Percentiles rank a stretch among this genome's conserved stretches.
Evolutionary conservation across 1,140 invertebrate species (phyloP).

Genomic region (Leguminivora glycinivorella): DNA sequence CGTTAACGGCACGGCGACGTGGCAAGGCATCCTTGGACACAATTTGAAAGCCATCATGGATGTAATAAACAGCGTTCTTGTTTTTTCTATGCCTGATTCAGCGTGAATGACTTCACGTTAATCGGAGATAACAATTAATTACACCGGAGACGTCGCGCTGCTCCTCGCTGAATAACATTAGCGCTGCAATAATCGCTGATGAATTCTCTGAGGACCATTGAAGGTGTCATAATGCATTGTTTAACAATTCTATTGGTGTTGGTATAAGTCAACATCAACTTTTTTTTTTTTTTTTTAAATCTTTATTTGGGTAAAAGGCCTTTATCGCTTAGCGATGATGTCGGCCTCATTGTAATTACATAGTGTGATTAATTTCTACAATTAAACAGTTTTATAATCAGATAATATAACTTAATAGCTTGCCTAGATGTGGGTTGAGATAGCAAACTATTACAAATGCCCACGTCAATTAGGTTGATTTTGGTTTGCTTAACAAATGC

Average conservation of each 20-base stretch:
- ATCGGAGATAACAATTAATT: slow-evolving; percentile 17
- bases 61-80: slow-evolving; percentile 2
- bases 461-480: too few species aligned
- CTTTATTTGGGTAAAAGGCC: too few species aligned
- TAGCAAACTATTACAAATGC: too few species aligned
- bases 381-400: too few species aligned
- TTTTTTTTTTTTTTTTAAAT: too few species aligned
- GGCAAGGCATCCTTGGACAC: slow-evolving; percentile 1
- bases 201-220: neutral
- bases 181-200: neutral
- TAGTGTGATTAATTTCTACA: too few species aligned
- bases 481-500: too few species aligned
- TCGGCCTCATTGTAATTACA: too few species aligned
- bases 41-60: slow-evolving; percentile 15
- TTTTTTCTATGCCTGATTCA: slow-evolving; percentile 13
- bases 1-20: neutral
- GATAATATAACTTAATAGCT: too few species aligned
- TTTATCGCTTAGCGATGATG: too few species aligned
- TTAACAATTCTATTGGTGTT: slow-evolving; percentile 1
- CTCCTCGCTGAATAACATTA: neutral
- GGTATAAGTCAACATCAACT: neutral
- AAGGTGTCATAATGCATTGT: neutral
- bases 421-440: too few species aligned
- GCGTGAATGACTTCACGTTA: slow-evolving; percentile 16
- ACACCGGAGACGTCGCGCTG: neutral